phyloP scores from a whole-genome alignment of 2,113 vertebrate genomes.

The Phaetusa simplex region DNA sequence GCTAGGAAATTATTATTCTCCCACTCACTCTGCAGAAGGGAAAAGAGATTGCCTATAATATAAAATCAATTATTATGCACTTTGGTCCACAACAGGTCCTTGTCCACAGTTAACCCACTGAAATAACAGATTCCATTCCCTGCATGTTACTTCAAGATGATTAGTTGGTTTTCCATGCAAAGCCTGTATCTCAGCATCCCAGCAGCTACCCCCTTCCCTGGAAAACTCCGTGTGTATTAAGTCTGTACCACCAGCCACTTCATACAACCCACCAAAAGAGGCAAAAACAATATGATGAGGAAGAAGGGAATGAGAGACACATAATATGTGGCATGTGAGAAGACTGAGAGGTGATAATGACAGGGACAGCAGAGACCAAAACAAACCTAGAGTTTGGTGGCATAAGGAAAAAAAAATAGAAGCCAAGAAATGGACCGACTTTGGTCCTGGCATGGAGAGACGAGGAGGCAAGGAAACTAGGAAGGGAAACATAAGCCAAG shows the following conservation, averaged over 20 bases:
- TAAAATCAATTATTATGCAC: neutral
- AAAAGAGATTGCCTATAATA: neutral
- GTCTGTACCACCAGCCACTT: neutral
- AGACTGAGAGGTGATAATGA: neutral
- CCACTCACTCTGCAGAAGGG: neutral
- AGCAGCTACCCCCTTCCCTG: neutral
- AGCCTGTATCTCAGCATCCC: neutral
- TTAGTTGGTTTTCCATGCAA: neutral
- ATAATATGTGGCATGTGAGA: neutral
- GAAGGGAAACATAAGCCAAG: neutral
- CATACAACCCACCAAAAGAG: neutral
- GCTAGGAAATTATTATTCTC: neutral
- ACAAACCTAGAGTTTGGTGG: neutral
- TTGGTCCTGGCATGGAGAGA: neutral
- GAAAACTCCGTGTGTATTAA: neutral
- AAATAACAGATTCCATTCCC: neutral
- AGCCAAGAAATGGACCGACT: neutral
- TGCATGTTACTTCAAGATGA: neutral
- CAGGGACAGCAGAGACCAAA: neutral
- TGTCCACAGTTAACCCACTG: neutral
- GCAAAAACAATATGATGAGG: neutral
- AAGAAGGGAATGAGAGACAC: neutral
- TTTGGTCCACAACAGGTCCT: neutral
- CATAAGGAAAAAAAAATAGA: neutral
- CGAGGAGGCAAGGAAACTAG: neutral